Percentiles rank a stretch among this genome's conserved stretches.
phyloP scores from a whole-genome alignment of 2,113 vertebrate species.

The Rhea pennata region DNA sequence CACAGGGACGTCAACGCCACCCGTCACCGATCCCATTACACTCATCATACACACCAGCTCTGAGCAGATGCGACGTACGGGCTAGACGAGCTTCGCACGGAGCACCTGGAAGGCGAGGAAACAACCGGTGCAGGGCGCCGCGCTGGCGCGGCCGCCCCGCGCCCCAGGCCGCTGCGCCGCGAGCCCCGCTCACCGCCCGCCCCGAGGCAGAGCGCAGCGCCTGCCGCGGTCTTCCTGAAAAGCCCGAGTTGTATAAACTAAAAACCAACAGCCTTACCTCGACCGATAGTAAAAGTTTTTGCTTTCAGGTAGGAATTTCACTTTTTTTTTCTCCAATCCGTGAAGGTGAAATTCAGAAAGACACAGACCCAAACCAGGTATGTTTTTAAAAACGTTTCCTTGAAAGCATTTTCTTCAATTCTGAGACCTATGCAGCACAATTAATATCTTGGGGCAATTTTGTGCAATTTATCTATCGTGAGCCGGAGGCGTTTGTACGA shows the following conservation, averaged over 20 bases:
- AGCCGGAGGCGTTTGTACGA: neutral
- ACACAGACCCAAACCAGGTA: too few species aligned
- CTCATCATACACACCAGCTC: neutral
- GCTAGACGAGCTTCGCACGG: neutral
- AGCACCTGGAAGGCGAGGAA: too few species aligned
- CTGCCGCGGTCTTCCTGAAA: neutral
- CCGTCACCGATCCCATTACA: too few species aligned
- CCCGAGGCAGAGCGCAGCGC: rapidly evolving
- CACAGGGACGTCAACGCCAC: neutral
- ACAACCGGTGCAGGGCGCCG: too few species aligned
- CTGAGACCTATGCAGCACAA: neutral
- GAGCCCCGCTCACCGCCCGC: too few species aligned
- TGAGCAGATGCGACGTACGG: too few species aligned
- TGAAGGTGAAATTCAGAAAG: too few species aligned
- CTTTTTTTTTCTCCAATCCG: neutral
- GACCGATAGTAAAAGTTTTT: neutral
- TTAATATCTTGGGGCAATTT: neutral
- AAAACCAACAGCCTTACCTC: neutral
- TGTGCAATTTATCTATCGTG: neutral
- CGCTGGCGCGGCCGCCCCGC: too few species aligned
- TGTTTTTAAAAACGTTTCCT: neutral
- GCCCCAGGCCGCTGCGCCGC: too few species aligned
- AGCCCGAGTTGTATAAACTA: neutral
- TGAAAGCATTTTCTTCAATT: neutral
- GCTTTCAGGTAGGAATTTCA: neutral